A percentile compares a stretch with the other conserved stretches of the same genome.
phyloP scores from a whole-genome alignment of 2,113 vertebrate species.

The Malaclemys terrapin region DNA sequence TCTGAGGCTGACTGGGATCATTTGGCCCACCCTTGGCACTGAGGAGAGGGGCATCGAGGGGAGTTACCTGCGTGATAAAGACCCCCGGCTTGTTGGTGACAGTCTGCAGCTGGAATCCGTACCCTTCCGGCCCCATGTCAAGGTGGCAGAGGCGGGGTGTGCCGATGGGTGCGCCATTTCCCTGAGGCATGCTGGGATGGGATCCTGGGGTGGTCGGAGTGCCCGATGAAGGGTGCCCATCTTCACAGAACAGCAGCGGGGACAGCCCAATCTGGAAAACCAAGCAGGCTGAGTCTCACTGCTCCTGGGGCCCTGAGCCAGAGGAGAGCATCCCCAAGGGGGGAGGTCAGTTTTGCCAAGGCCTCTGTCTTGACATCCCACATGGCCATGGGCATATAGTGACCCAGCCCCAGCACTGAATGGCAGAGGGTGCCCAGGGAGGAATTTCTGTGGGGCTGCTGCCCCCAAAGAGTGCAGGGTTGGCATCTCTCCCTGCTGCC shows the following conservation, averaged over 20 bases:
- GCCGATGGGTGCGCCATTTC: background rate
- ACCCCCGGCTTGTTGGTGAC: conserved; percentile 59
- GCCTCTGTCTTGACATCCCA: background rate
- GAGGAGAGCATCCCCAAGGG: background rate
- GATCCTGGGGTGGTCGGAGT: background rate
- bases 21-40: background rate
- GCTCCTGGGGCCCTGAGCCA: accelerated
- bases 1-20: background rate
- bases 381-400: background rate
- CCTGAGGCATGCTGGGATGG: background rate
- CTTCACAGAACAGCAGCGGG: conserved; percentile 87
- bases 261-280: conserved; percentile 88
- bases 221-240: conserved; percentile 12
- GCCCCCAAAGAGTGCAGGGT: background rate
- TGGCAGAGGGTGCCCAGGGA: background rate
- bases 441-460: background rate
- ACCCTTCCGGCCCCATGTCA: conserved; percentile 72
- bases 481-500: background rate
- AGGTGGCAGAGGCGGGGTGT: conserved; percentile 68
- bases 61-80: conserved; percentile 81
- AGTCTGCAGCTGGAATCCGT: conserved; percentile 79
- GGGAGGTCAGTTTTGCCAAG: background rate
- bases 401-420: background rate
- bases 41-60: background rate
- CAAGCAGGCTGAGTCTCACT: accelerated